A percentile compares a stretch with the other conserved stretches of the same genome.
phyloP scores from a whole-genome alignment of 2,797 vertebrate species.

The Picus viridis region DNA sequence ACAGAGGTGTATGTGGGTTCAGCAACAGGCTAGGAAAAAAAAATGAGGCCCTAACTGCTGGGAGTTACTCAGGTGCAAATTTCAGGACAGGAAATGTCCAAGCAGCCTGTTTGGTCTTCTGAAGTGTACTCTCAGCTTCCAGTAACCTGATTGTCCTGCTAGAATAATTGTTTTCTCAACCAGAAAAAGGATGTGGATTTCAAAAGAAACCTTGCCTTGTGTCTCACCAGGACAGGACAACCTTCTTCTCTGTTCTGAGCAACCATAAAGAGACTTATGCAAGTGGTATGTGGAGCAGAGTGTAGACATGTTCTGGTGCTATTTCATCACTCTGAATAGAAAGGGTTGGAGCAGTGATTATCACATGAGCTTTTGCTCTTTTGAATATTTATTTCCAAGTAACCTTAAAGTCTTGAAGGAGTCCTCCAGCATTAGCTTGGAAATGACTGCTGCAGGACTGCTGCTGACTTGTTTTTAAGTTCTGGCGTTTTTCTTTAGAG shows the following conservation, averaged over 20 bases:
- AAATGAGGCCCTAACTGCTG: neutral
- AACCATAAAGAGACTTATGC: neutral
- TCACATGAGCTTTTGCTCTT: neutral
- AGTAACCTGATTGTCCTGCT: neutral
- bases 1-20: neutral
- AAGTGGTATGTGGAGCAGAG: neutral
- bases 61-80: neutral
- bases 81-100: neutral
- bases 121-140: neutral
- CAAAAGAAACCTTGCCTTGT: neutral
- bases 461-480: neutral
- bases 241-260: neutral
- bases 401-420: neutral
- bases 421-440: neutral
- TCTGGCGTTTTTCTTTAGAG: neutral
- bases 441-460: neutral
- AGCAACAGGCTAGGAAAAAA: neutral
- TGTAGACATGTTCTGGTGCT: neutral
- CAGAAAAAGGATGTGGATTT: neutral
- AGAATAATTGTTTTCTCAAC: neutral
- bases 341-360: neutral
- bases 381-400: neutral
- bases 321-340: neutral
- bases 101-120: neutral
- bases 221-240: neutral